Evolutionary conservation across 2,113 vertebrate species (phyloP).

Genomic region (Dromas ardeola): DNA sequence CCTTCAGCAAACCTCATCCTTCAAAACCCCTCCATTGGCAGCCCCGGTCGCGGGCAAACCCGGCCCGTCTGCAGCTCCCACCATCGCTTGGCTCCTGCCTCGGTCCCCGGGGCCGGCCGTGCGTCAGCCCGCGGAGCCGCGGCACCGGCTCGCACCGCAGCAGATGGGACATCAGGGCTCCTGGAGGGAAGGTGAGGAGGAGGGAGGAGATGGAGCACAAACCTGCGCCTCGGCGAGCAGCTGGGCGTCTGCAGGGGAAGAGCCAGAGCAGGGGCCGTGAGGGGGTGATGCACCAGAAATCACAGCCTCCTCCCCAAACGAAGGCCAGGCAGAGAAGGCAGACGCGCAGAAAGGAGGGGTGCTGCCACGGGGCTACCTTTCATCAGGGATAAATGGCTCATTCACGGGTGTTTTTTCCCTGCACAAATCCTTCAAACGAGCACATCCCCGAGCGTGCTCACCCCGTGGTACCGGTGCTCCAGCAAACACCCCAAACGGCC

Average conservation of each 20-base stretch:
- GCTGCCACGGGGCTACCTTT: accelerated
- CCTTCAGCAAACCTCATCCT: background rate
- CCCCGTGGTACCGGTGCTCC: accelerated
- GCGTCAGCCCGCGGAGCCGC: accelerated
- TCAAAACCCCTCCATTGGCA: background rate
- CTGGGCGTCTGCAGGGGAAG: accelerated
- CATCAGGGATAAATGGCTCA: background rate
- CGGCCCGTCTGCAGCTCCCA: background rate
- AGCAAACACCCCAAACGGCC: background rate
- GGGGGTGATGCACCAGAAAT: too few species aligned
- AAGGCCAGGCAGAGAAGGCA: background rate
- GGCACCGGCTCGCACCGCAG: background rate
- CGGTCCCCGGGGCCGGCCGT: accelerated
- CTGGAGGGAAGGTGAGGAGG: background rate
- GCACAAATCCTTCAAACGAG: background rate
- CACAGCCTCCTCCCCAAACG: accelerated
- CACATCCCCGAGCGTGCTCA: accelerated
- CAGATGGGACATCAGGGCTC: background rate
- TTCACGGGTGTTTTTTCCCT: too few species aligned
- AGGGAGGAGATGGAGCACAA: background rate
- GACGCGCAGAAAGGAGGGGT: background rate
- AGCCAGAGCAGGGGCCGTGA: background rate
- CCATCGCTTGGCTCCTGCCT: accelerated
- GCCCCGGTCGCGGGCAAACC: background rate
- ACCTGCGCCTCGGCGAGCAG: accelerated